Percentiles rank a stretch among this genome's conserved stretches.
Evolutionary conservation across 2,113 vertebrate genomes (phyloP).

Genomic region (Coracopsis vasa): DNA sequence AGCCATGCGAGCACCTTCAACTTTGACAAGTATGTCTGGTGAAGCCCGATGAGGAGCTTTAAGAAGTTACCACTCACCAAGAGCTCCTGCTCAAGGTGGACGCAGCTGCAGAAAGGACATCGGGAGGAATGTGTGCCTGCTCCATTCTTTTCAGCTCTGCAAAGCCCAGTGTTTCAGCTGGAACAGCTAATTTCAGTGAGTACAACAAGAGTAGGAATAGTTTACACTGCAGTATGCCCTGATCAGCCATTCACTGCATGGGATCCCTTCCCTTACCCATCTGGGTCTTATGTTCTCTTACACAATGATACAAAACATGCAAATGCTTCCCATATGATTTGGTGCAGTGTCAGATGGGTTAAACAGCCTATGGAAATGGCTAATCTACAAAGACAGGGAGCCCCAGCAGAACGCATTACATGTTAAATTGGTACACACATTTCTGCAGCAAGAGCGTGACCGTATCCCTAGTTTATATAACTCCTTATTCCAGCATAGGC

Average conservation of each 20-base stretch:
- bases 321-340: neutral
- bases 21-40: neutral
- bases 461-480: neutral
- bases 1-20: neutral
- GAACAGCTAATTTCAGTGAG: neutral
- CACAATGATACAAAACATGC: neutral
- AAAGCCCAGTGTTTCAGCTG: neutral
- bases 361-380: neutral
- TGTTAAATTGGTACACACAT: neutral
- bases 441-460: neutral
- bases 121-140: fast-evolving
- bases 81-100: neutral
- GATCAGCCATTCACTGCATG: neutral
- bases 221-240: neutral
- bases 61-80: fast-evolving
- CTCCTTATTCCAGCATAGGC: neutral
- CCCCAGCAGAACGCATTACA: neutral
- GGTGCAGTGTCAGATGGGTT: neutral
- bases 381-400: neutral
- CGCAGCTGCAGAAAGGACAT: neutral
- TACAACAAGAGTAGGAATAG: fast-evolving
- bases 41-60: neutral
- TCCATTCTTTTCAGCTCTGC: neutral
- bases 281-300: neutral
- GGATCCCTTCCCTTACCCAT: neutral